Conservation (phyloP, 2,888 invertebrate species). For the Malthinus seriepunctatus region DNA sequence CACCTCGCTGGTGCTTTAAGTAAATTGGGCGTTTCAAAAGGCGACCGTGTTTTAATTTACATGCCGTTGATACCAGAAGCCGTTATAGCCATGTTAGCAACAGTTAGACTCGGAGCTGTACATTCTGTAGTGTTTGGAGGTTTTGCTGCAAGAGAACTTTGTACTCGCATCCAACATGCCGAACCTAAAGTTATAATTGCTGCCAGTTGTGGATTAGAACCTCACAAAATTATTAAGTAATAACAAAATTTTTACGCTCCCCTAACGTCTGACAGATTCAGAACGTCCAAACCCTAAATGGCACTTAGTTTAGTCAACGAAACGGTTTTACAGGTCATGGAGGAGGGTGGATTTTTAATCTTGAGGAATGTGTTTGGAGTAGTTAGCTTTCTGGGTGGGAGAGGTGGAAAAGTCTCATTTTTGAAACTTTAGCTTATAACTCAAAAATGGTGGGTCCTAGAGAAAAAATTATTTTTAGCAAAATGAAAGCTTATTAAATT, state of each 20-base stretch:
- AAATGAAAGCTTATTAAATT: too few species aligned
- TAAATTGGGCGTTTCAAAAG: slow-evolving; percentile 76
- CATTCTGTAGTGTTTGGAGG: slow-evolving; percentile 96
- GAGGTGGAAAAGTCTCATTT: too few species aligned
- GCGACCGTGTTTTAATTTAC: slow-evolving; percentile 87
- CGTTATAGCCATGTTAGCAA: slow-evolving; percentile 86
- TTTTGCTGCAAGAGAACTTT: slow-evolving; percentile 86
- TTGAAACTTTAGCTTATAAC: too few species aligned
- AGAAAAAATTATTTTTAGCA: too few species aligned
- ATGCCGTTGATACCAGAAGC: slow-evolving; percentile 95
- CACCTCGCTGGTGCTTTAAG: slow-evolving; percentile 79
- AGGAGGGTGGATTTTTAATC: too few species aligned
- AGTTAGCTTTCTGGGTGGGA: too few species aligned
- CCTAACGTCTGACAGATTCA: too few species aligned
- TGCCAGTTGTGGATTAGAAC: slow-evolving; percentile 91
- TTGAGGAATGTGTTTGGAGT: too few species aligned
- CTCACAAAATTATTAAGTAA: slow-evolving; percentile 77
- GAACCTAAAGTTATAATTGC: slow-evolving; percentile 87
- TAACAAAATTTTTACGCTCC: slow-evolving; percentile 6
- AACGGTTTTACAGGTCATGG: too few species aligned
- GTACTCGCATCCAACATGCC: slow-evolving; percentile 84
- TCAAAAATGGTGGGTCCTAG: too few species aligned
- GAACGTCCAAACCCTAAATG: neutral
- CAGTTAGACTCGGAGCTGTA: slow-evolving; percentile 85
- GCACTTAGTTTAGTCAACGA: too few species aligned